These are phyloP conservation scores for Neostethus bicornis DNA, from an alignment of 2,797 vertebrate species.

Conservation along the genomic window DNA sequence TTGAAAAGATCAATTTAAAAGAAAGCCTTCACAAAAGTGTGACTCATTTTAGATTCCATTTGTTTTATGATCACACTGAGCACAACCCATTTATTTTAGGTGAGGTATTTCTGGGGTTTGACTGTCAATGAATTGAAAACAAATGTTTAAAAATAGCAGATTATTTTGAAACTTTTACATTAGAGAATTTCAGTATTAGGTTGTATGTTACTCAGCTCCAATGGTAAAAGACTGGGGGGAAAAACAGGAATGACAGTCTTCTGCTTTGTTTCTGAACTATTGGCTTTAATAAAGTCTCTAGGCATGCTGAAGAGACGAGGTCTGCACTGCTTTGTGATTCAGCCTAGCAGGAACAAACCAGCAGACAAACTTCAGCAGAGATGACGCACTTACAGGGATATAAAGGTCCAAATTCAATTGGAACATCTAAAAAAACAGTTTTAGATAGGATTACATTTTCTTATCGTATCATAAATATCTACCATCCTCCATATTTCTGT, in stretches of 20 bases:
- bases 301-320: slow-evolving; percentile 10
- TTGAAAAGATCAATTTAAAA: slow-evolving; percentile 50
- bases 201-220: slow-evolving; percentile 2
- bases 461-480: background rate
- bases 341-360: slow-evolving; percentile 4
- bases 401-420: background rate
- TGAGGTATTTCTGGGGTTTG: slow-evolving; percentile 4
- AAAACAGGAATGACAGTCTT: slow-evolving; percentile 7
- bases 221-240: background rate
- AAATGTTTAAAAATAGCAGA: background rate
- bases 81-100: slow-evolving; percentile 33
- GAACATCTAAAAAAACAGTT: background rate
- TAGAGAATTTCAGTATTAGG: background rate
- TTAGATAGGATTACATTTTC: background rate
- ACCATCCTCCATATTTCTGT: background rate
- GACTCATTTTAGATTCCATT: slow-evolving; percentile 28
- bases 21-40: slow-evolving; percentile 45
- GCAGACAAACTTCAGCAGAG: background rate
- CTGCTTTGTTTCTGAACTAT: slow-evolving; percentile 14
- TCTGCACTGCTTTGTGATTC: slow-evolving; percentile 18
- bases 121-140: too few species aligned
- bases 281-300: slow-evolving; percentile 12
- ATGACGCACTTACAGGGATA: background rate
- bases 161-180: slow-evolving; percentile 4
- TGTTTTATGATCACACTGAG: slow-evolving; percentile 22